These are phyloP conservation scores for Cecidostiba fungosa DNA, from an alignment of 2,888 invertebrate species.

Conservation along the genomic window DNA sequence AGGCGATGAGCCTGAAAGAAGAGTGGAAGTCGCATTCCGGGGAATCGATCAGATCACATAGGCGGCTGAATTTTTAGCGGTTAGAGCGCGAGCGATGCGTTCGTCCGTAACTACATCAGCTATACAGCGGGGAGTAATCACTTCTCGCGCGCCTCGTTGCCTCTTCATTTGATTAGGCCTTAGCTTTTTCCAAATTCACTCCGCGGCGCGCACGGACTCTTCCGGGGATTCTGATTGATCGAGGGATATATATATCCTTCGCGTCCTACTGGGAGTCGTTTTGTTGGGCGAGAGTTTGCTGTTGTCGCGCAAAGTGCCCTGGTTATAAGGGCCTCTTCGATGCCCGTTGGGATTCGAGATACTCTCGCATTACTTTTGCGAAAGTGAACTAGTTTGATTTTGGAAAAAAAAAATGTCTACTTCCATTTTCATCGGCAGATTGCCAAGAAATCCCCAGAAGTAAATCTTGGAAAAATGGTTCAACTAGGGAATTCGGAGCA, in stretches of 20 bases:
- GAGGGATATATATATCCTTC: neutral
- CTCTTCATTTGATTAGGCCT: constrained; percentile 31
- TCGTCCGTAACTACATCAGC: neutral
- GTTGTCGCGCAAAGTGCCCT: neutral
- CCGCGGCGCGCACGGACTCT: neutral
- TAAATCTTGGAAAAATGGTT: neutral
- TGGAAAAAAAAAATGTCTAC: neutral
- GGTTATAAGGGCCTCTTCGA: neutral
- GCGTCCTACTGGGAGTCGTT: neutral
- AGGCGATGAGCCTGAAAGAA: constrained; percentile 44
- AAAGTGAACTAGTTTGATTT: constrained; percentile 4
- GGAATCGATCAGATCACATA: neutral
- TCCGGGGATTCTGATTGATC: neutral
- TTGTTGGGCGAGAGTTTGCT: neutral
- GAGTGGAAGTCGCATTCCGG: neutral
- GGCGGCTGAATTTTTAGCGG: constrained; percentile 35
- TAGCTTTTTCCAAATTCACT: constrained; percentile 4
- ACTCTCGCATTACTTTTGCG: neutral
- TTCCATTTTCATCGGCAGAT: neutral
- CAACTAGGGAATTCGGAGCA: neutral
- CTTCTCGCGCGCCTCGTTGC: constrained; percentile 35
- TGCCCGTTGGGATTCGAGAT: neutral
- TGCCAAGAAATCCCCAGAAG: neutral
- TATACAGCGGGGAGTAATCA: constrained; percentile 30
- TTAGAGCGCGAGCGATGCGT: neutral